Evolutionary conservation across 2,113 vertebrate genomes (phyloP).

Genomic region (Corydoras maculifer): DNA sequence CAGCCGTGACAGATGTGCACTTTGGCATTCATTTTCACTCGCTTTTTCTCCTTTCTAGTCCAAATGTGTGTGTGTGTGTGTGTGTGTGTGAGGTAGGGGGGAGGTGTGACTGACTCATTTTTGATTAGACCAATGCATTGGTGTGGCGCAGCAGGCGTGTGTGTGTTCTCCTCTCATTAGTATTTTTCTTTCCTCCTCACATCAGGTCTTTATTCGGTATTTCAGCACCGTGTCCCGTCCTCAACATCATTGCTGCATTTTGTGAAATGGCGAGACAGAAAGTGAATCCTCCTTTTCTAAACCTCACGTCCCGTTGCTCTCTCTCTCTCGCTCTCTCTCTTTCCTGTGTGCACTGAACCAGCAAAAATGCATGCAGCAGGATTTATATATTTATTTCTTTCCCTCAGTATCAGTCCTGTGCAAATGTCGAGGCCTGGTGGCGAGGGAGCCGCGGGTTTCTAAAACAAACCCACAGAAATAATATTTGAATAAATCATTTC

Average conservation of each 20-base stretch:
- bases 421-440: conserved; percentile 61
- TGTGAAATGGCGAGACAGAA: conserved; percentile 6
- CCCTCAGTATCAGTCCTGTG: conserved; percentile 61
- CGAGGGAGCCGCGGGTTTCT: conserved; percentile 45
- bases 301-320: conserved; percentile 10
- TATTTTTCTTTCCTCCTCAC: conserved; percentile 37
- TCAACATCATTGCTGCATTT: conserved; percentile 5
- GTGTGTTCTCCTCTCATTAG: conserved; percentile 52
- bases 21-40: conserved; percentile 74
- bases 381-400: conserved; percentile 69
- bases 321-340: conserved; percentile 27
- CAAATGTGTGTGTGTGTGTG: conserved; percentile 6
- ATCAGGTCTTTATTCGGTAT: background rate
- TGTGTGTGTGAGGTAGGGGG: background rate
- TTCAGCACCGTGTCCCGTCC: background rate
- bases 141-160: conserved; percentile 37
- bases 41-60: conserved; percentile 41
- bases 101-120: conserved; percentile 10
- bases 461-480: conserved; percentile 17
- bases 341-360: conserved; percentile 60
- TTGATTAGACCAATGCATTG: conserved; percentile 7
- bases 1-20: conserved; percentile 80
- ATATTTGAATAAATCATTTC: conserved; percentile 12
- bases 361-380: conserved; percentile 64
- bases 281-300: background rate